Evolutionary conservation across 2,797 vertebrate species (phyloP).

Genomic region (Myotis vivesi): DNA sequence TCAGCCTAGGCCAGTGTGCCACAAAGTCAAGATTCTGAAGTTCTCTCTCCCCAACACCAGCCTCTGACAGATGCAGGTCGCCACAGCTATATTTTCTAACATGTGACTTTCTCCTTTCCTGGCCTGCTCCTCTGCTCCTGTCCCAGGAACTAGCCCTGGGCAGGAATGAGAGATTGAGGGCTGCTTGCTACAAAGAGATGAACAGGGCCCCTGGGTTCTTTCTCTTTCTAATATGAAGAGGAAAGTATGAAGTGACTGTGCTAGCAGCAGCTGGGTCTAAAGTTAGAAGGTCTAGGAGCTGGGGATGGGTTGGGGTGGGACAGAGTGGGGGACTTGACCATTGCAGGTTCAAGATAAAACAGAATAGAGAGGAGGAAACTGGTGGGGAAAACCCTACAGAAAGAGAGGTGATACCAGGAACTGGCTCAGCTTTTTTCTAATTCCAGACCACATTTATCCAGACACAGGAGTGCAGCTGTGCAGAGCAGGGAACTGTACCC

Average conservation of each 20-base stretch:
- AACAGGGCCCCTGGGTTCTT: not conserved
- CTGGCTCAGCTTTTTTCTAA: not conserved
- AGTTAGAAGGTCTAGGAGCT: not conserved
- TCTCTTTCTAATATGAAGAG: not conserved
- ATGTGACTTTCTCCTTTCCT: not conserved
- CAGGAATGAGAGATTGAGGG: not conserved
- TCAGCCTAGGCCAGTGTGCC: not conserved
- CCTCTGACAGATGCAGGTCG: not conserved
- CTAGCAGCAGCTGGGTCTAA: not conserved
- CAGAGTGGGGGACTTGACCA: no score
- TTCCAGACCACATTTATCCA: not conserved
- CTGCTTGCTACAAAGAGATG: not conserved
- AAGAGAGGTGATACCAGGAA: not conserved
- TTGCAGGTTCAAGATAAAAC: not conserved
- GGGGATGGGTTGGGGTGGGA: fast-evolving
- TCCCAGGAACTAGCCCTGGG: not conserved
- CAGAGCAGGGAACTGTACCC: not conserved
- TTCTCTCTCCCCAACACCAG: not conserved
- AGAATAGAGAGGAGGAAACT: not conserved
- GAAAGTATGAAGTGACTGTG: not conserved
- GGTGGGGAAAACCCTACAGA: not conserved
- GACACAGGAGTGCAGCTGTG: not conserved
- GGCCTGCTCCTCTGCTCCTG: not conserved
- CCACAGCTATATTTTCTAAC: not conserved
- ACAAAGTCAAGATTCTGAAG: not conserved